Conservation (phyloP, 2,797 vertebrate genomes). For the Acanthurus leucopareius region DNA sequence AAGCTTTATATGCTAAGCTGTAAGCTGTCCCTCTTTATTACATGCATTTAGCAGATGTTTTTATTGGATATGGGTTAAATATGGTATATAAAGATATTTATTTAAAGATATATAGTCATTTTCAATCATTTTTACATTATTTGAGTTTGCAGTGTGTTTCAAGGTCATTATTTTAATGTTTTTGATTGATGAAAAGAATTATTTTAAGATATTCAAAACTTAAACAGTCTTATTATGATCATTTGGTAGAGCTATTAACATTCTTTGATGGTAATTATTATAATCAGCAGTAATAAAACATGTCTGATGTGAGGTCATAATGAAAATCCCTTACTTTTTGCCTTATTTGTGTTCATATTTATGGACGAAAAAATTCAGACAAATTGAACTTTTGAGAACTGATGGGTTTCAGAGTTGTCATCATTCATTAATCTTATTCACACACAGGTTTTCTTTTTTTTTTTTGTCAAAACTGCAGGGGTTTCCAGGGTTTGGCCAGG, state of each 20-base stretch:
- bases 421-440: constrained; percentile 22
- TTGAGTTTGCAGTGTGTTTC: background rate
- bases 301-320: background rate
- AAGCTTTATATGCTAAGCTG: background rate
- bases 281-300: constrained; percentile 6
- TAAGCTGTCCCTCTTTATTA: background rate
- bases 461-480: background rate
- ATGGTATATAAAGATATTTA: background rate
- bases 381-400: background rate
- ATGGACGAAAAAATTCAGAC: background rate
- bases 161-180: background rate
- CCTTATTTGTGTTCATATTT: constrained; percentile 2
- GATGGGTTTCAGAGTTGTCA: constrained; percentile 14
- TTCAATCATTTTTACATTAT: background rate
- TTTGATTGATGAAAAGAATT: background rate
- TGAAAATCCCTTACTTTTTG: background rate
- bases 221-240: background rate
- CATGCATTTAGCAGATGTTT: background rate
- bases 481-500: background rate
- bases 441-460: background rate
- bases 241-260: background rate
- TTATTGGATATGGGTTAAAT: background rate
- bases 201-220: background rate
- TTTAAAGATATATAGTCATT: too few relatives aligned
- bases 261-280: background rate